A percentile compares a stretch with the other conserved stretches of the same genome.
Conservation (phyloP, 1,140 invertebrate genomes). For the Augochlora pura region DNA sequence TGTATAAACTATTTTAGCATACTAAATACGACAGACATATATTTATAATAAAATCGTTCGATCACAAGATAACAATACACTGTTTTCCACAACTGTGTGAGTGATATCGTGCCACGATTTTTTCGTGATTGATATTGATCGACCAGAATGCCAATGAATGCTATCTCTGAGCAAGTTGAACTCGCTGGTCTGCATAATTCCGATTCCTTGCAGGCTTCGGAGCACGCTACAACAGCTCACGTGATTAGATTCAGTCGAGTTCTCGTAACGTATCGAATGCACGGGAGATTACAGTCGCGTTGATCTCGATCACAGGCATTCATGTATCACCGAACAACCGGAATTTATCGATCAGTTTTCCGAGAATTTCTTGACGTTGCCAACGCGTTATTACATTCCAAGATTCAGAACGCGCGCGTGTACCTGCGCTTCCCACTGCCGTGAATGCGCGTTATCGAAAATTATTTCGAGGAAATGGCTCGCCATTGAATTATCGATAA, state of each 20-base stretch:
- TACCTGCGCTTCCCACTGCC: background rate
- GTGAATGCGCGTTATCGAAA: too few relatives aligned
- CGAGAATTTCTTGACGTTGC: background rate
- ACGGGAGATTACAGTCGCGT: slow-evolving; percentile 48
- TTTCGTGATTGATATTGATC: too few relatives aligned
- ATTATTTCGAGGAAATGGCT: too few relatives aligned
- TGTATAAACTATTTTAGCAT: too few relatives aligned
- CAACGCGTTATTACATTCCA: background rate
- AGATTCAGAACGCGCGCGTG: background rate
- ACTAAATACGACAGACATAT: too few relatives aligned
- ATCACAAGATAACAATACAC: too few relatives aligned
- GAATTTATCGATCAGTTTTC: slow-evolving; percentile 24
- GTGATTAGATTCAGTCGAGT: slow-evolving; percentile 56
- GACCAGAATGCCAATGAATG: slow-evolving; percentile 25
- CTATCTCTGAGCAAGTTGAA: slow-evolving; percentile 19
- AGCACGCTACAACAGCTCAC: slow-evolving; percentile 39
- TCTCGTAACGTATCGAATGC: slow-evolving; percentile 52
- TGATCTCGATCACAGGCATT: slow-evolving; percentile 45
- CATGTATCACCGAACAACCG: slow-evolving; percentile 8
- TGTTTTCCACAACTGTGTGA: too few relatives aligned
- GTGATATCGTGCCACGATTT: too few relatives aligned
- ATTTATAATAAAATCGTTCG: too few relatives aligned
- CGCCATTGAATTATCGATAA: too few relatives aligned
- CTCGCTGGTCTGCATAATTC: slow-evolving; percentile 49
- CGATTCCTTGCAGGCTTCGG: slow-evolving; percentile 50